Evolutionary conservation across 2,888 invertebrate species (phyloP), one percentile per base, ranked within the genome.

Genomic region (Lochmaea crataegi): DNA sequence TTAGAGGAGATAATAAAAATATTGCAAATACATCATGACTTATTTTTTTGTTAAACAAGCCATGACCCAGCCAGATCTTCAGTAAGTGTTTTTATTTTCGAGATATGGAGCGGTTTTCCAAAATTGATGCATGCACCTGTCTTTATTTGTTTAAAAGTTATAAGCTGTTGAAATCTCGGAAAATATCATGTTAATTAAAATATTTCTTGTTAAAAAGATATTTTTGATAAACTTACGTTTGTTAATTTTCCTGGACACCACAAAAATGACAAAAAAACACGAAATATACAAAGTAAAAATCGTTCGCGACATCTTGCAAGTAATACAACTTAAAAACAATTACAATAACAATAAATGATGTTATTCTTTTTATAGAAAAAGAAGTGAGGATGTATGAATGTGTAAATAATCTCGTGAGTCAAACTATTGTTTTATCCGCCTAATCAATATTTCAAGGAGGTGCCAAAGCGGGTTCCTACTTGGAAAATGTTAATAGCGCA

Each of bases 391-490:
- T 38, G 5, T 38, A 16, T 38, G 7, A 14, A 60, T 38, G 32
- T 32, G n/a, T 38, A 60, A 32, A 60, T 38, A 14, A 26, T 11
- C 22, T 26, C 14, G 26, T 18, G 57, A 57, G 18, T 57, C 57
- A 26, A 26, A 26, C 57, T 26, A 57, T 57, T 57, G 57, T 57
- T 57, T 57, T 22, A 57, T 48, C 4, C n/a, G 12, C 18, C 16
- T 16, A 26, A 57, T 57, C 7, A 57, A 57, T 14, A 57, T 57
- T 57, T 57, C 57, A 57, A 22, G 22, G n/a, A 48, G 48, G 48
- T 48, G 12, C 14, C 48, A 11, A 12, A 18, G 18, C 22, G 56
- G 18, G 16, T 22, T 11, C 10, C 56, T 56, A 26, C 18, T 5
- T 18, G 57, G 57, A 57, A 57, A 57, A 57, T 57, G 12, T 18